Evolutionary conservation across 2,797 vertebrate genomes (phyloP).

Genomic region (Triplophysa yarkandensis): DNA sequence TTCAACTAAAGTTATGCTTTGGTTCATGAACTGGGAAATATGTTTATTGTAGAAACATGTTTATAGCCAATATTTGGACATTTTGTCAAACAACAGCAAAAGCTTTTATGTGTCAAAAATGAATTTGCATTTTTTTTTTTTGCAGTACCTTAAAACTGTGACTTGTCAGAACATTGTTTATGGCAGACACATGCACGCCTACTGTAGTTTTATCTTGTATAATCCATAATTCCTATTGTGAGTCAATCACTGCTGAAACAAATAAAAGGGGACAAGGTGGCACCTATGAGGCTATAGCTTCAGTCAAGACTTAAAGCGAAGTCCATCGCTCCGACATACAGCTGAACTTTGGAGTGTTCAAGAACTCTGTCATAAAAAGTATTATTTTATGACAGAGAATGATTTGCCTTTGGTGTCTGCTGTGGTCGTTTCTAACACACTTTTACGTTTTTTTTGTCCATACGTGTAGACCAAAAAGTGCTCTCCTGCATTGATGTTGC

Average conservation of each 20-base stretch:
- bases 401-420: not conserved
- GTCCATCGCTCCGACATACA: slow-evolving; percentile 9
- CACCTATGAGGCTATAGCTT: not conserved
- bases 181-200: no score
- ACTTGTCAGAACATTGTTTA: no score
- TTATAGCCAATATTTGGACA: not conserved
- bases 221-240: slow-evolving; percentile 3
- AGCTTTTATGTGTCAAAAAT: not conserved
- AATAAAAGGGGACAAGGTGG: not conserved
- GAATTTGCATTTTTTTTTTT: slow-evolving; percentile 61
- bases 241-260: not conserved
- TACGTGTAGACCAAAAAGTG: no score
- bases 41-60: no score
- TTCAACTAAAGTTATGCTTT: no score
- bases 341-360: slow-evolving; percentile 41
- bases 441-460: not conserved
- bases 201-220: not conserved
- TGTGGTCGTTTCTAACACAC: not conserved
- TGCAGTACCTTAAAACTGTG: not conserved
- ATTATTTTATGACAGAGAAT: slow-evolving; percentile 7
- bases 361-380: slow-evolving; percentile 35
- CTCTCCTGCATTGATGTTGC: not conserved
- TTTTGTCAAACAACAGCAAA: not conserved
- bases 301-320: slow-evolving; percentile 21
- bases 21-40: no score